Evolutionary conservation across 1,140 invertebrate species (phyloP), one percentile per base, ranked within the genome.

Genomic region (Lepidurus packardi): DNA sequence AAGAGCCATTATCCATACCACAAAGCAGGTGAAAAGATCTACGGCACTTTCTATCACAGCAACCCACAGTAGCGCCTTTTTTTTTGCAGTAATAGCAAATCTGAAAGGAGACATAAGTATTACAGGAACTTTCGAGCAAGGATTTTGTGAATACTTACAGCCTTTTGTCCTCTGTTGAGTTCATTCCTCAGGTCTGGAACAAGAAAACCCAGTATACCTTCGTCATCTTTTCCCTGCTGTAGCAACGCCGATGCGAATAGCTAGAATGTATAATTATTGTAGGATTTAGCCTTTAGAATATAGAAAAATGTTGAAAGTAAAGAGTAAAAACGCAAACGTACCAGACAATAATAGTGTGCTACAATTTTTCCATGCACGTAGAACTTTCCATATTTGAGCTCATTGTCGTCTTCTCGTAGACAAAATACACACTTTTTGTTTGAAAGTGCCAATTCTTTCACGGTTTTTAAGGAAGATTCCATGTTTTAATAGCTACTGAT

Each of bases 201-300:
- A 75, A 91, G 80, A 84, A 91, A 91, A 11, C 90, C 90, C 47
- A 89, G 83, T 79, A 91, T 90, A 1, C 90, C 90, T 80, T 90
- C 85, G 73, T 87, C 82, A 78, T 89, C 87, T 24, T 84, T 83
- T 7, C 89, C 90, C 81, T 86, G 87, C 80, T 91, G 90, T 79
- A 85, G 84, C 81, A 91, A 86, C 25, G 88, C 89, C 73, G 89
- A 89, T 0, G 90, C 88, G 79, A 91, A 87, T 1, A 91, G 84
- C 89, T 90, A 81, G 45, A 87, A 85, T 81, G 34, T 79, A 78
- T 80, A 74, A 79, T 34, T 80, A 75, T 73, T 16, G 9, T 34
- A 13, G 47, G 34, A 9, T 76, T 3, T 24, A 34, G 10, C 25
- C 45, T 21, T 42, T 24, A 34, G 74, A 76, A 75, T 13, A 34